Evolutionary conservation across 2,113 vertebrate species (phyloP).

Genomic region (Cebus imitator): DNA sequence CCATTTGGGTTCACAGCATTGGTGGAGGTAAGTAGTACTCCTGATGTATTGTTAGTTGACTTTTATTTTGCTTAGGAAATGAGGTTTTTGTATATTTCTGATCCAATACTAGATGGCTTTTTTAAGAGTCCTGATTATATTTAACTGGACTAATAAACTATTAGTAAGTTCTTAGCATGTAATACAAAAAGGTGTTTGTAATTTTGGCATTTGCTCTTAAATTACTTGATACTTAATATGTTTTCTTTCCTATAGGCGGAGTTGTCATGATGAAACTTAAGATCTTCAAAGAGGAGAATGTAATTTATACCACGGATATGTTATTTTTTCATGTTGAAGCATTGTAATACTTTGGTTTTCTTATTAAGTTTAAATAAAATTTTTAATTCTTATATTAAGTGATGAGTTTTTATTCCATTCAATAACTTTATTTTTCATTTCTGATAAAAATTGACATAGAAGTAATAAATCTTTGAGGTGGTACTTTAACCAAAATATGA

Average conservation of each 20-base stretch:
- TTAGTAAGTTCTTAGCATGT: slow-evolving; percentile 30
- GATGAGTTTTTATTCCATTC: slow-evolving; percentile 54
- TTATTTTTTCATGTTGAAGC: neutral
- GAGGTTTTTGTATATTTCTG: neutral
- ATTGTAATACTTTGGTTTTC: slow-evolving; percentile 52
- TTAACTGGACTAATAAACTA: neutral
- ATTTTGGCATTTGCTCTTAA: slow-evolving; percentile 45
- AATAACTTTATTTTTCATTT: slow-evolving; percentile 1
- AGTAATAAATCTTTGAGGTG: neutral
- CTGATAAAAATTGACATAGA: neutral
- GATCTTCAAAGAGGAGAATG: slow-evolving; percentile 32
- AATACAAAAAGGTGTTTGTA: neutral
- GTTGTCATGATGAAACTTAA: slow-evolving; percentile 57
- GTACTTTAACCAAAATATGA: neutral
- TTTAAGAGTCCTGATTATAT: neutral
- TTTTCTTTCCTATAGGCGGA: slow-evolving; percentile 50
- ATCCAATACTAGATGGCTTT: slow-evolving; percentile 1
- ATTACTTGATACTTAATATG: slow-evolving; percentile 21
- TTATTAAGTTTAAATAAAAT: slow-evolving; percentile 59
- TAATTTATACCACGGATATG: neutral
- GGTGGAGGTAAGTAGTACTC: slow-evolving; percentile 35
- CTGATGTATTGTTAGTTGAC: neutral
- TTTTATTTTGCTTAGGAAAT: slow-evolving; percentile 18
- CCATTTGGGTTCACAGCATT: slow-evolving; percentile 5
- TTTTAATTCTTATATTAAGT: slow-evolving; percentile 38